phyloP scores from a whole-genome alignment of 2,113 vertebrate species.

The Saimiri boliviensis region DNA sequence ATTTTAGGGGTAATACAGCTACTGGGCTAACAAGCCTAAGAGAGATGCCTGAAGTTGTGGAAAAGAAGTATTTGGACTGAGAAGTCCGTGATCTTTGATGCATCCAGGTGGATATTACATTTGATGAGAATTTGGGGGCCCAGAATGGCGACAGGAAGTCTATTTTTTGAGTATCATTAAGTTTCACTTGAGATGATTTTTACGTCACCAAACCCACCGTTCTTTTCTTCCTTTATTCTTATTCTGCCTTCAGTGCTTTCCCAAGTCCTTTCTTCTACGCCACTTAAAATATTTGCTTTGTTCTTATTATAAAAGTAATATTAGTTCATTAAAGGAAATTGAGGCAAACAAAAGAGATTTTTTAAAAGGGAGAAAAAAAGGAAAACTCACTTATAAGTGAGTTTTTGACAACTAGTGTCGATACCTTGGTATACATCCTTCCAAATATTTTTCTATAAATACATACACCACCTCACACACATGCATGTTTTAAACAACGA shows the following conservation, averaged over 20 bases:
- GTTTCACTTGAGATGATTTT: not conserved
- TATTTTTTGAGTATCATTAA: not conserved
- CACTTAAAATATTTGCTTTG: not conserved
- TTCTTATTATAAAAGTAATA: not conserved
- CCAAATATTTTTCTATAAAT: not conserved
- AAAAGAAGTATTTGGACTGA: not conserved
- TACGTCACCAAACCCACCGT: not conserved
- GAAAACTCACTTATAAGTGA: not conserved
- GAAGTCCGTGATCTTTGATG: not conserved
- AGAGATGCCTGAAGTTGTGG: not conserved
- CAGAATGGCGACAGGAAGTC: not conserved
- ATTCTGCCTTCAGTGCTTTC: not conserved
- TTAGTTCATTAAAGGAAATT: constrained; percentile 9
- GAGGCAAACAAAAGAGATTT: not conserved
- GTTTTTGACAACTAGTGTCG: not conserved
- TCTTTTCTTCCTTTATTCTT: not conserved
- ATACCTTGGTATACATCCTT: not conserved
- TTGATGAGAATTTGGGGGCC: not conserved
- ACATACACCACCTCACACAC: not conserved
- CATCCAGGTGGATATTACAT: not conserved
- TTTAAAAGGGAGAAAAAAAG: not conserved
- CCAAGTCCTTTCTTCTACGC: not conserved
- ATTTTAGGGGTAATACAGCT: not conserved
- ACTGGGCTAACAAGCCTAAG: not conserved
- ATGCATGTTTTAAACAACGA: not conserved